Evolutionary conservation across 2,888 invertebrate species (phyloP).

Genomic region (Pollenia angustigena): DNA sequence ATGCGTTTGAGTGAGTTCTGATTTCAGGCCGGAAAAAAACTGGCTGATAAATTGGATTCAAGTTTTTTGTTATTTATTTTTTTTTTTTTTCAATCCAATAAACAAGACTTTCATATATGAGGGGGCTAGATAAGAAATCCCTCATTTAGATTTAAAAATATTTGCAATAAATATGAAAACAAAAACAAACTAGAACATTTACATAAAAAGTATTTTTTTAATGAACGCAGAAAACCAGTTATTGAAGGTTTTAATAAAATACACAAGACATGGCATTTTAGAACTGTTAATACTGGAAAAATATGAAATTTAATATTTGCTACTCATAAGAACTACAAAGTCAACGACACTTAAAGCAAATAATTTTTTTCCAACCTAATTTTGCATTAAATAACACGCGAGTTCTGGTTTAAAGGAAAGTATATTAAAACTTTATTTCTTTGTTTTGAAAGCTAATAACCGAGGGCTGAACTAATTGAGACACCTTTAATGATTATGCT

Average conservation of each 20-base stretch:
- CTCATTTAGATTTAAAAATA: neutral
- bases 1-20: constrained; percentile 43
- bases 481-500: neutral
- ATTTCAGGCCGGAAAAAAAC: constrained; percentile 28
- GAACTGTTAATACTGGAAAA: neutral
- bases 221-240: constrained; percentile 44
- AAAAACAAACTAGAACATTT: constrained; percentile 42
- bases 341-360: neutral
- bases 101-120: constrained; percentile 3
- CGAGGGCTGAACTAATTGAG: neutral
- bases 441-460: neutral
- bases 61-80: too few relatives aligned
- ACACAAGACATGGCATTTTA: neutral
- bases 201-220: constrained; percentile 26
- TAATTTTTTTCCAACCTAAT: neutral
- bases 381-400: neutral
- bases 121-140: constrained; percentile 19
- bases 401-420: neutral
- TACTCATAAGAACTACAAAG: neutral
- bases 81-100: constrained; percentile 32
- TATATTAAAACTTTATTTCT: neutral
- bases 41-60: constrained; percentile 20
- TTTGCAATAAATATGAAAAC: neutral
- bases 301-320: neutral
- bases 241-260: constrained; percentile 32